Evolutionary conservation across 2,888 invertebrate species (phyloP).

Genomic region (Limulus polyphemus): DNA sequence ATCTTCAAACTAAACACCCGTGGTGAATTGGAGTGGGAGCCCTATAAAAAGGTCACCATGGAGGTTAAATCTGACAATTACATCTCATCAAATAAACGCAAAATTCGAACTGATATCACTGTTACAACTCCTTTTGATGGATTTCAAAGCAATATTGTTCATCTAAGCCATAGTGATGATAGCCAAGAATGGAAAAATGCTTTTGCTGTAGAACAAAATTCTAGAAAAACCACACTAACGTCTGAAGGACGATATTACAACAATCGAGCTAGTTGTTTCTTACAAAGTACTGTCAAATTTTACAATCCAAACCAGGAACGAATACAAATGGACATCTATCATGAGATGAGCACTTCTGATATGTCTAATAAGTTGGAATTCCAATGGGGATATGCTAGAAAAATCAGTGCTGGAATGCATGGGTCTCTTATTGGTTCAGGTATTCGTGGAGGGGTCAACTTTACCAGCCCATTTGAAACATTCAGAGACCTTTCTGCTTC

Average conservation of each 20-base stretch:
- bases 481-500: slow-evolving; percentile 8
- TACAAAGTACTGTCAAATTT: slow-evolving; percentile 7
- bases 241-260: slow-evolving; percentile 12
- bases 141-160: slow-evolving; percentile 11
- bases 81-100: slow-evolving; percentile 5
- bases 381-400: slow-evolving; percentile 7
- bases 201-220: slow-evolving; percentile 5
- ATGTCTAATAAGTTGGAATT: background rate
- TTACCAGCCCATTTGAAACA: slow-evolving; percentile 11
- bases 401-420: slow-evolving; percentile 4
- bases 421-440: slow-evolving; percentile 3
- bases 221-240: slow-evolving; percentile 9
- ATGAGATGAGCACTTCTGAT: background rate
- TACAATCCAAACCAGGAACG: slow-evolving; percentile 5
- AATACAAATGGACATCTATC: background rate
- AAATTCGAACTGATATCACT: slow-evolving; percentile 8
- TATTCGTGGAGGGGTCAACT: slow-evolving; percentile 6
- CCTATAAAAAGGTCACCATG: slow-evolving; percentile 8
- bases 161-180: slow-evolving; percentile 9
- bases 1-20: slow-evolving; percentile 11
- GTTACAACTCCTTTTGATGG: slow-evolving; percentile 13
- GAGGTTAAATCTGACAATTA: slow-evolving; percentile 4
- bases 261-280: background rate
- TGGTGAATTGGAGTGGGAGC: slow-evolving; percentile 13
- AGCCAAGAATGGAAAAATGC: slow-evolving; percentile 18